Percentiles rank a stretch among this genome's conserved stretches.
Evolutionary conservation across 2,797 vertebrate species (phyloP).

Genomic region (Hippocampus kuda): DNA sequence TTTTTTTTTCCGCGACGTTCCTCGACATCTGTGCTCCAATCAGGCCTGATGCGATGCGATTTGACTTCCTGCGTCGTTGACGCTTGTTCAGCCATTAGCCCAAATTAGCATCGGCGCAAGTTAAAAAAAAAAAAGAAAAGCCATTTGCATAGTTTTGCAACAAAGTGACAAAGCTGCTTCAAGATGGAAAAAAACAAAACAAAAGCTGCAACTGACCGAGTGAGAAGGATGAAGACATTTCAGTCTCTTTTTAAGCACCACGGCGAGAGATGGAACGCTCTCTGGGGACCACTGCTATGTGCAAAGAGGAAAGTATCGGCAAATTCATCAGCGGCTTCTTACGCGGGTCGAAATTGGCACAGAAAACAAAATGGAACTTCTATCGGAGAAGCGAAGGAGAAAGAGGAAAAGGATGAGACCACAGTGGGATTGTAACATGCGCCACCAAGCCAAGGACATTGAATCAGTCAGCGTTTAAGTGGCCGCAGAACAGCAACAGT

Average conservation of each 20-base stretch:
- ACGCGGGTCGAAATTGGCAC: neutral
- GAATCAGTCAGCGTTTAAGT: conserved; percentile 6
- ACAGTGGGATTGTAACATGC: conserved; percentile 16
- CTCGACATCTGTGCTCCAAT: conserved; percentile 41
- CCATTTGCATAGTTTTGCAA: conserved; percentile 26
- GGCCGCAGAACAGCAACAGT: conserved; percentile 1
- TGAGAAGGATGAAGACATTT: neutral
- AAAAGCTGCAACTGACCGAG: neutral
- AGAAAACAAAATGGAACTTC: neutral
- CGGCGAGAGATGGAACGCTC: neutral
- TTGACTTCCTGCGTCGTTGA: conserved; percentile 39
- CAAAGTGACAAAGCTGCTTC: conserved; percentile 6
- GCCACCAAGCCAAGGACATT: conserved; percentile 23
- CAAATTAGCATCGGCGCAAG: conserved; percentile 39
- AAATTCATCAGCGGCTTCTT: conserved; percentile 1
- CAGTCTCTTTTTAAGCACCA: neutral
- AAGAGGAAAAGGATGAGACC: neutral
- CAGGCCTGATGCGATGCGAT: conserved; percentile 31
- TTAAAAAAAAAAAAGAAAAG: conserved; percentile 20
- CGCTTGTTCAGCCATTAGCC: conserved; percentile 31
- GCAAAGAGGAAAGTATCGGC: neutral
- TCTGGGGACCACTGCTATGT: neutral
- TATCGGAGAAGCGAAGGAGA: neutral
- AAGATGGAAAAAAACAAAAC: neutral
- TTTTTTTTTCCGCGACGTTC: conserved; percentile 14